These are phyloP conservation scores for Dysmachus trigonus DNA, from an alignment of 2,888 invertebrate species.

Conservation along the genomic window DNA sequence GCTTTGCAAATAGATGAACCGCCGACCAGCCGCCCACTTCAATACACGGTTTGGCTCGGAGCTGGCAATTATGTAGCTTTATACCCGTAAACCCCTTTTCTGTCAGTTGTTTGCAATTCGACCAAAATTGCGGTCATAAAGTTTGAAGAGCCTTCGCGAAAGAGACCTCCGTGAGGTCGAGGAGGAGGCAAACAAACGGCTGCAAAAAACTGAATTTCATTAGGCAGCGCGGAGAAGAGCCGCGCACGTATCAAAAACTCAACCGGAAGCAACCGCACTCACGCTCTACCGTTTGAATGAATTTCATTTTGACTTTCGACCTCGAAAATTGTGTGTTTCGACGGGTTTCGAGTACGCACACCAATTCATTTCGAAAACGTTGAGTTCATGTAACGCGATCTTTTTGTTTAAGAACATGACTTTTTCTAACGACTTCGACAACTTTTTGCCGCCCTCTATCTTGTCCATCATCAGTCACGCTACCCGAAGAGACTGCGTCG, in stretches of 20 bases:
- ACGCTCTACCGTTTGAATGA: neutral
- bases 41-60: neutral
- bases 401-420: neutral
- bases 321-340: neutral
- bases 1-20: neutral
- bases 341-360: neutral
- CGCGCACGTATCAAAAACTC: neutral
- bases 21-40: neutral
- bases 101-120: neutral
- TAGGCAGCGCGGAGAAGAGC: neutral
- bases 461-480: neutral
- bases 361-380: neutral
- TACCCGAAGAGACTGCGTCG: neutral
- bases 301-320: constrained; percentile 23
- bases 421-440: neutral
- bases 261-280: neutral
- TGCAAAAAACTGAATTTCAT: neutral
- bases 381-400: neutral
- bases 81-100: neutral
- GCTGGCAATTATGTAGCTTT: neutral
- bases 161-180: neutral
- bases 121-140: neutral
- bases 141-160: neutral
- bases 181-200: neutral
- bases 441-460: neutral